phyloP scores from a whole-genome alignment of 1,140 invertebrate genomes.

The Penaeus chinensis region DNA sequence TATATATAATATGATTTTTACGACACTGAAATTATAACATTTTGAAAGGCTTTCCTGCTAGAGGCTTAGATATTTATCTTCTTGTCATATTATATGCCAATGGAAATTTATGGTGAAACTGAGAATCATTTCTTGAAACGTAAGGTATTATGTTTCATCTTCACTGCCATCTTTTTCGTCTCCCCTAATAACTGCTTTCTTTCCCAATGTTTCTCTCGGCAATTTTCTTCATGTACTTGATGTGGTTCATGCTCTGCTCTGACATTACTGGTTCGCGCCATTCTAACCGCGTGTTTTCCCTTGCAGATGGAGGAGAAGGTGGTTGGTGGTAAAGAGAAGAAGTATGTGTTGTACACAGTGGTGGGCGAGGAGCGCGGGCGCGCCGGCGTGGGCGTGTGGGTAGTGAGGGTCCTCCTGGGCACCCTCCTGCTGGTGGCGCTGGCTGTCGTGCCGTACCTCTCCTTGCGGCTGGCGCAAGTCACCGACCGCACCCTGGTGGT shows the following conservation, averaged over 20 bases:
- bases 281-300: not conserved
- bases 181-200: not conserved
- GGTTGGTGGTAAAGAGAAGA: constrained; percentile 62
- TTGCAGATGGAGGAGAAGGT: constrained; percentile 63
- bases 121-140: too few species aligned
- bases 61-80: too few species aligned
- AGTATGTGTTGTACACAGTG: constrained; percentile 62
- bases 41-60: too few species aligned
- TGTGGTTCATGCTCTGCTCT: not conserved
- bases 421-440: constrained; percentile 61
- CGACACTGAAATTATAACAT: too few species aligned
- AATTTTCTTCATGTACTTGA: not conserved
- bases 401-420: constrained; percentile 52
- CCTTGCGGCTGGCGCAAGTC: constrained; percentile 55
- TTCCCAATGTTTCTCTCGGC: not conserved
- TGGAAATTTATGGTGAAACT: too few species aligned
- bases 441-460: constrained; percentile 57
- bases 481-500: constrained; percentile 59
- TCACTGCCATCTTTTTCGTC: not conserved
- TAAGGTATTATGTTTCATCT: not conserved
- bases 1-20: too few species aligned
- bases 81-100: too few species aligned
- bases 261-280: too few species aligned
- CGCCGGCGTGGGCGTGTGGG: constrained; percentile 40
- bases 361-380: constrained; percentile 57